Evolutionary conservation across 2,797 vertebrate species (phyloP).

Genomic region (Typhlichthys eigenmanni): DNA sequence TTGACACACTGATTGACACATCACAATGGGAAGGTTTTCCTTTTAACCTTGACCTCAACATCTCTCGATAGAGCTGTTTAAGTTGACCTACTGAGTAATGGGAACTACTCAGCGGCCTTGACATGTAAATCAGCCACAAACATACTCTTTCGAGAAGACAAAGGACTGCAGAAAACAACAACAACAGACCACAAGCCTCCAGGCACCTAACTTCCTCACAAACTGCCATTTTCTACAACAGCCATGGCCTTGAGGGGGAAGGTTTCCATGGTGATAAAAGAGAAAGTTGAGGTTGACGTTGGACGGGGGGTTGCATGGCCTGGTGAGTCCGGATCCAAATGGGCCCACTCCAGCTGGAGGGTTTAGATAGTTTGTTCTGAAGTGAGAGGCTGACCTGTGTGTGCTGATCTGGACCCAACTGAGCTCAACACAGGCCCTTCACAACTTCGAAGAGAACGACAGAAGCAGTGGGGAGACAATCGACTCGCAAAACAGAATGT

Average conservation of each 20-base stretch:
- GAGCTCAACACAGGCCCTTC: constrained; percentile 1
- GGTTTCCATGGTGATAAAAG: constrained; percentile 61
- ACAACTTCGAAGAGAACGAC: constrained; percentile 3
- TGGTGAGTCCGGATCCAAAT: constrained; percentile 43
- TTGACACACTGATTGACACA: constrained; percentile 25
- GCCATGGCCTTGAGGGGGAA: constrained; percentile 30
- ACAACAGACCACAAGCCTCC: constrained; percentile 45
- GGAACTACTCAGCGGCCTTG: constrained; percentile 54
- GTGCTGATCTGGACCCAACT: constrained; percentile 20
- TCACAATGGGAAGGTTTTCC: constrained; percentile 7
- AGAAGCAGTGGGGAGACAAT: constrained; percentile 10
- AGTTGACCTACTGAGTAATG: constrained; percentile 7
- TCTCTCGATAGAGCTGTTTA: no score
- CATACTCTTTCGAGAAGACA: constrained; percentile 50
- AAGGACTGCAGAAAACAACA: constrained; percentile 50
- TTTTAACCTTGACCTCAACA: no score
- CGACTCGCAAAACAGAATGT: background rate
- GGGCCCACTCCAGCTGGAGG: constrained; percentile 53
- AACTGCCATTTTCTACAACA: constrained; percentile 45
- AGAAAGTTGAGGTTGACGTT: constrained; percentile 32
- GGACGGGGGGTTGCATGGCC: constrained; percentile 4
- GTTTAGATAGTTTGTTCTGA: constrained; percentile 33
- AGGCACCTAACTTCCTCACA: constrained; percentile 51
- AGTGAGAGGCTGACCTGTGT: constrained; percentile 26
- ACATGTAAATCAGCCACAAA: constrained; percentile 66